Percentiles rank a stretch among this genome's conserved stretches.
phyloP scores from a whole-genome alignment of 2,113 vertebrate species.

The Carassius gibelio region DNA sequence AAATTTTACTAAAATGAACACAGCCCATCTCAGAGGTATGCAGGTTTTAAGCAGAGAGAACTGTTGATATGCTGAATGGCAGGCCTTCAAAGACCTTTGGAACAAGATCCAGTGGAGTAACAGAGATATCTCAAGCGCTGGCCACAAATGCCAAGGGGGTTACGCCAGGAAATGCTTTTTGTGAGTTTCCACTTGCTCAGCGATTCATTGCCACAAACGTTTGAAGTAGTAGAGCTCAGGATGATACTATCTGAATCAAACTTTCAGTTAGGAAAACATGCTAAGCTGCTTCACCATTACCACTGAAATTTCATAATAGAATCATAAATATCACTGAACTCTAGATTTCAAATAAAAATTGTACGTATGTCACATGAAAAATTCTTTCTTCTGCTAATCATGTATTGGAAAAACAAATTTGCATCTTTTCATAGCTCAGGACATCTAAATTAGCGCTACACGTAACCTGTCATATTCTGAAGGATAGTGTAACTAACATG shows the following conservation, averaged over 20 bases:
- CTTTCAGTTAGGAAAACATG: background rate
- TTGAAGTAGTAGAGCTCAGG: conserved; percentile 10
- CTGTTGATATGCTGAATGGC: conserved; percentile 68
- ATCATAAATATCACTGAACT: background rate
- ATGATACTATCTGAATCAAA: conserved; percentile 31
- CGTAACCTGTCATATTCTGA: conserved; percentile 8
- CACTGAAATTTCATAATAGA: too few relatives aligned
- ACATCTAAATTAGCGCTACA: background rate
- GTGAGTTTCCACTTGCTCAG: conserved; percentile 83
- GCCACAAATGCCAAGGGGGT: conserved; percentile 77
- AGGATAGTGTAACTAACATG: conserved; percentile 30
- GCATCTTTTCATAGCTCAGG: background rate
- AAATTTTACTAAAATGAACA: background rate
- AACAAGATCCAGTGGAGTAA: conserved; percentile 79
- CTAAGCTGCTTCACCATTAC: background rate
- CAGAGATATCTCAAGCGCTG: conserved; percentile 73
- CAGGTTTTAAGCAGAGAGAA: conserved; percentile 35
- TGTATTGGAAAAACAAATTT: background rate
- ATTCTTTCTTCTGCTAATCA: background rate
- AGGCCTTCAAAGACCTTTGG: conserved; percentile 71
- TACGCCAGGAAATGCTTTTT: conserved; percentile 82
- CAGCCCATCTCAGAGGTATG: background rate
- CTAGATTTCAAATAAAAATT: background rate
- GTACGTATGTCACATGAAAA: background rate
- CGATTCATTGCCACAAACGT: conserved; percentile 66